phyloP scores from a whole-genome alignment of 2,888 invertebrate genomes.

The Anagyrus pseudococci region DNA sequence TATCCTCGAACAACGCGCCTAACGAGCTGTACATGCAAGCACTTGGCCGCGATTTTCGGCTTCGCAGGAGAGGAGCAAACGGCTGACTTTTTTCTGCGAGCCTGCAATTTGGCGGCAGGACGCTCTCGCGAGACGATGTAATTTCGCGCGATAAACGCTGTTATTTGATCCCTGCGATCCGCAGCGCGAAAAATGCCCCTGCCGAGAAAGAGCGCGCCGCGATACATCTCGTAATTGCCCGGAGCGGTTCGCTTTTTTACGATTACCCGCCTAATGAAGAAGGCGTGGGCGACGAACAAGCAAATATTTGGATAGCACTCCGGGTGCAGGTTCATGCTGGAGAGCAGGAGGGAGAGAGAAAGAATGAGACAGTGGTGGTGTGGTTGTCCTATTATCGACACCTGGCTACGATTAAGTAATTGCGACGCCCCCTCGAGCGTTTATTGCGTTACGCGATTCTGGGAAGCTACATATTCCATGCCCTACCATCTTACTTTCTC shows the following conservation, averaged over 20 bases:
- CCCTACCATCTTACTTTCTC: no score
- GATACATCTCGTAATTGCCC: background rate
- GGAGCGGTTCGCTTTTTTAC: slow-evolving; percentile 36
- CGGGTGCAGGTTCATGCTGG: background rate
- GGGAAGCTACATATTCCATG: no score
- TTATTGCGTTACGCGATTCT: slow-evolving; percentile 20
- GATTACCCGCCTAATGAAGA: slow-evolving; percentile 37
- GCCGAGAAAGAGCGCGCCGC: slow-evolving; percentile 22
- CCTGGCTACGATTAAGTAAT: no score
- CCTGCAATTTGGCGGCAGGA: no score
- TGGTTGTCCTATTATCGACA: no score
- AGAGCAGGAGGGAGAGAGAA: background rate
- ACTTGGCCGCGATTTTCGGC: no score
- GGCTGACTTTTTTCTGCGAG: no score
- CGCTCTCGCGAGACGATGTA: no score
- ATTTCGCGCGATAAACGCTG: slow-evolving; percentile 48
- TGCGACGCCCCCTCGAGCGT: background rate
- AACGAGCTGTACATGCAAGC: no score
- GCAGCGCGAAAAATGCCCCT: slow-evolving; percentile 16
- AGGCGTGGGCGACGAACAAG: slow-evolving; percentile 4
- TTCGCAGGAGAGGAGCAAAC: no score
- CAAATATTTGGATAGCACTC: slow-evolving; percentile 33
- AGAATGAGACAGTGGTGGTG: no score
- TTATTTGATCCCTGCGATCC: slow-evolving; percentile 41
- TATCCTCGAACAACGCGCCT: no score